Base-by-base conservation (phyloP, 2,797 vertebrate species). In the Sebastes oblongus region DNA sequence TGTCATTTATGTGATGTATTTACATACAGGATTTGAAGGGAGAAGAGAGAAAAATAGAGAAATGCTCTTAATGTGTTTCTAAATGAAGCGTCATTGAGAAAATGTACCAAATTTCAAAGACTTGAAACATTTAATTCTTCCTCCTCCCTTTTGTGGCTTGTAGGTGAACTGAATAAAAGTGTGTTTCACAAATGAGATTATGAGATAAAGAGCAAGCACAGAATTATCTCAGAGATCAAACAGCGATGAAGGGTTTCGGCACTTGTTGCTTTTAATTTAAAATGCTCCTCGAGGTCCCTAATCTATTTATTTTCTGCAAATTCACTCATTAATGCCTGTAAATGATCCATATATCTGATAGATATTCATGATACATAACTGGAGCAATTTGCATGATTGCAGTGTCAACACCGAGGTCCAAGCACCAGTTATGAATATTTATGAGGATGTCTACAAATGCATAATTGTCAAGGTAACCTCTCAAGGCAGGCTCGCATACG, bases 1-100 rank as follows among this genome's bases (percentile, higher is more conserved):
- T 86, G 88, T 85, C 87, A 88, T 85, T 86, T 84, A 83, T 79
- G 50, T n/a, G 39, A 4, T 29, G 56, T 85, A 76, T 88, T 90
- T 88, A 84, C 66, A 86, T 36, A 56, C n/a, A 74, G 71, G 73
- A 84, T 54, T 84, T 74, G 32, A 84, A 73, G 55, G 42, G 36
- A 77, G 56, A 61, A 12, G 22, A 58, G 27, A 60, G 22, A 20
- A 30, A 55, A 67, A 60, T 11, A 61, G 16, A 58, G 62, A 75
- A 82, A 80, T 29, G 11, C 3, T 10, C 50, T 50, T 65, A 72
- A 81, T 82, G 13, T 65, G 29, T 66, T 86, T 87, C 54, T 61
- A 77, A 71, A 83, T 64, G 1, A 68, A 16, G 62, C 67, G 18
- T 61, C 69, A 82, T 18, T 66, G 36, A 82, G 30, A 65, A 75